Evolutionary conservation across 2,113 vertebrate species (phyloP).

Genomic region (Solea senegalensis): DNA sequence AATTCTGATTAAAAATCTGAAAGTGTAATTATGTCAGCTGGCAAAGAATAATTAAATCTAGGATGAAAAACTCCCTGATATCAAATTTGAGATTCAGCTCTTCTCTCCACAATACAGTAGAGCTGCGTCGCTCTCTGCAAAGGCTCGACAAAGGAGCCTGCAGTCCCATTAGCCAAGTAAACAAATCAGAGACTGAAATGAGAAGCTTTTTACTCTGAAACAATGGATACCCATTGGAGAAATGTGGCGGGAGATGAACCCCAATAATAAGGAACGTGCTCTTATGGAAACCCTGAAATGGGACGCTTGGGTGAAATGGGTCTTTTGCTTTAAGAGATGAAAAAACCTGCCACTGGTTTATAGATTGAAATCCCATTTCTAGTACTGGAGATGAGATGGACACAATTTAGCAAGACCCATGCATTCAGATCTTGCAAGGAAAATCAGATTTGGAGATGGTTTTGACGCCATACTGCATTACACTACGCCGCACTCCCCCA

Average conservation of each 20-base stretch:
- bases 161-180: conserved; percentile 75
- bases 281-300: conserved; percentile 62
- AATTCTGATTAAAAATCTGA: conserved; percentile 83
- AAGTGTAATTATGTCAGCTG: conserved; percentile 81
- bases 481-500: conserved; percentile 23
- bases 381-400: conserved; percentile 27
- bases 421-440: conserved; percentile 49
- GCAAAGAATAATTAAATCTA: conserved; percentile 78
- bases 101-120: conserved; percentile 61
- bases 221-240: conserved; percentile 75
- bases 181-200: conserved; percentile 77
- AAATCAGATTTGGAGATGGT: conserved; percentile 54
- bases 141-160: conserved; percentile 72
- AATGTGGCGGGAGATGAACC: conserved; percentile 72
- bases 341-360: conserved; percentile 48
- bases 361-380: conserved; percentile 58
- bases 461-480: conserved; percentile 7
- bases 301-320: conserved; percentile 57
- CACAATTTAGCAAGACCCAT: conserved; percentile 35
- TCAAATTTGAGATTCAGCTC: conserved; percentile 72
- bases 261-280: conserved; percentile 67
- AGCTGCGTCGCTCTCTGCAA: conserved; percentile 73
- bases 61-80: conserved; percentile 73
- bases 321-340: conserved; percentile 50
- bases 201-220: conserved; percentile 75